Conservation (phyloP, 2,888 invertebrate species). For the Apodemia zela region DNA sequence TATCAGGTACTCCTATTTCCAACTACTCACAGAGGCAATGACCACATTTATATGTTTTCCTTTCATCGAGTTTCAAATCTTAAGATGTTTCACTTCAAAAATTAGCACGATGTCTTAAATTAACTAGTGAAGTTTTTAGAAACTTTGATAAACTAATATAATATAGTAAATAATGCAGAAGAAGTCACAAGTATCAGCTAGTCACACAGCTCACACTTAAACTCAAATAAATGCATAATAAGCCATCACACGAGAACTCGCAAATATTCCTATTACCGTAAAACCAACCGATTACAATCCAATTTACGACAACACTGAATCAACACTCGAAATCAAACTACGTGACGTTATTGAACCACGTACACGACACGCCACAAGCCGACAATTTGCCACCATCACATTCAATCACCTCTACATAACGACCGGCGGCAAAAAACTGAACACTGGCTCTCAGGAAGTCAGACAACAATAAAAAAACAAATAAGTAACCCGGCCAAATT, state of each 20-base stretch:
- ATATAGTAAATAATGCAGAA: no score
- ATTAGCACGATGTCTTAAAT: no score
- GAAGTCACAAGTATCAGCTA: no score
- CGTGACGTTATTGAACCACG: constrained; percentile 45
- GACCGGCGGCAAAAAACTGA: constrained; percentile 67
- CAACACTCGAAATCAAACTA: constrained; percentile 55
- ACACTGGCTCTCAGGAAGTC: constrained; percentile 76
- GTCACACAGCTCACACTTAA: no score
- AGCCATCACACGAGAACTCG: not conserved
- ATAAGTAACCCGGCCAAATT: constrained; percentile 76
- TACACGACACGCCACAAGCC: constrained; percentile 38
- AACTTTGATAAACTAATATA: no score
- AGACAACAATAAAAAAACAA: constrained; percentile 75
- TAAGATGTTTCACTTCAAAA: no score
- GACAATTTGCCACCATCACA: constrained; percentile 71
- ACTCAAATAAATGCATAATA: not conserved
- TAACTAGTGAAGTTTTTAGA: no score
- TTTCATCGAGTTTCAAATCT: no score
- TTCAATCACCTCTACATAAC: constrained; percentile 76
- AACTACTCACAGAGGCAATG: no score
- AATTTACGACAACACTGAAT: constrained; percentile 52
- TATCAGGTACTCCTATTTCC: no score
- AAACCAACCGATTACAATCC: constrained; percentile 50
- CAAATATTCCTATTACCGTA: constrained; percentile 26
- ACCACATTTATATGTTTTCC: no score